Conservation (phyloP, 2,797 vertebrate genomes). For the Apodemus agrarius region DNA sequence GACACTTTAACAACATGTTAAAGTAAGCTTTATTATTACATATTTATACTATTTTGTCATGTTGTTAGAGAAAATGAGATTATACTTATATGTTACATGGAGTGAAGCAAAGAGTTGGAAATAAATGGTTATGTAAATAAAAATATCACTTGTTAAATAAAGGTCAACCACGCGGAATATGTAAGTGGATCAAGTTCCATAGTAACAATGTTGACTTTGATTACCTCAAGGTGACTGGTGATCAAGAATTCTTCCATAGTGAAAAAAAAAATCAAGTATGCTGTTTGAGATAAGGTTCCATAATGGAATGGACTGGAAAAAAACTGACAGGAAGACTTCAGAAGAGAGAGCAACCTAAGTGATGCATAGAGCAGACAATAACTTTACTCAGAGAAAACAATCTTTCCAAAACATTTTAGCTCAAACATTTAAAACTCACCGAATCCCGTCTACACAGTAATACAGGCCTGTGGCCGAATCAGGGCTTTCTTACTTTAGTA, state of each 20-base stretch:
- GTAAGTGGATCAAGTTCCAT: neutral
- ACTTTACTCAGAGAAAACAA: neutral
- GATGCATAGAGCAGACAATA: neutral
- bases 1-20: neutral
- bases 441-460: neutral
- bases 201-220: neutral
- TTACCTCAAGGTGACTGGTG: neutral
- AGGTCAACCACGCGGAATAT: neutral
- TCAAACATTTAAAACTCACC: neutral
- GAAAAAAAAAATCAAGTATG: neutral
- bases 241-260: neutral
- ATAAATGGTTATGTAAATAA: neutral
- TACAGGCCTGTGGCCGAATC: neutral
- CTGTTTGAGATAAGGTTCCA: neutral
- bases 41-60: neutral
- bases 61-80: neutral
- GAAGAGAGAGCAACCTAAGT: neutral
- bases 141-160: neutral
- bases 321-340: neutral
- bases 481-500: neutral
- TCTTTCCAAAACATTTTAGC: neutral
- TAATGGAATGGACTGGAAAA: rapidly evolving
- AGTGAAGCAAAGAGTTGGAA: neutral
- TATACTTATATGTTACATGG: neutral
- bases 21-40: neutral